Evolutionary conservation across 1,140 invertebrate genomes (phyloP).

Genomic region (Thaumetopoea pityocampa): DNA sequence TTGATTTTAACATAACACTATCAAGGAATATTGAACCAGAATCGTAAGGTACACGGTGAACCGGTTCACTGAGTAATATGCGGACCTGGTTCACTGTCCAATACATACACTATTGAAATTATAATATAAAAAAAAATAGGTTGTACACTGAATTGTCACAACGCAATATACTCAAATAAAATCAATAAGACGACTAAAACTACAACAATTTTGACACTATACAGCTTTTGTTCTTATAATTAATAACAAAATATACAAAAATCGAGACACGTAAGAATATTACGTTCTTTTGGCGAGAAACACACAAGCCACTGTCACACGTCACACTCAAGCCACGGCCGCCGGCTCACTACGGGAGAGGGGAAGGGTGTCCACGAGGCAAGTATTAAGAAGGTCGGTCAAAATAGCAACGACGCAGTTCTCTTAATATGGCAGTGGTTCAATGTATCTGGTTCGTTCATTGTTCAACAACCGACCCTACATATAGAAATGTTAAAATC

Average conservation of each 20-base stretch:
- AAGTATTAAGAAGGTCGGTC: conserved; percentile 6
- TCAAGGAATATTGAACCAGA: conserved; percentile 1
- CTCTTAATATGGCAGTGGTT: conserved; percentile 6
- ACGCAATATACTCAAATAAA: conserved; percentile 1
- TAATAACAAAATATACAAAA: conserved; percentile 3
- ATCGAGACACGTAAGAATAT: background rate
- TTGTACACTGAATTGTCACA: background rate
- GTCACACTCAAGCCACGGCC: background rate
- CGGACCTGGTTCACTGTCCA: background rate
- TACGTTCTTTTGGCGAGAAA: conserved; percentile 1
- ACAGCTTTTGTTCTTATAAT: background rate
- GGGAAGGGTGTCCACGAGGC: conserved; percentile 6
- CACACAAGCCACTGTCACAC: conserved; percentile 1
- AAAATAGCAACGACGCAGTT: conserved; percentile 4
- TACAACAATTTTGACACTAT: background rate
- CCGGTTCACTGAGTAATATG: background rate
- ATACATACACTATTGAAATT: no score
- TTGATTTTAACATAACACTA: conserved; percentile 9
- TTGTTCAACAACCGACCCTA: conserved; percentile 7
- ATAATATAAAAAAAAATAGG: conserved; percentile 4
- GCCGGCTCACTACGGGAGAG: conserved; percentile 3
- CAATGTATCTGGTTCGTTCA: conserved; percentile 6
- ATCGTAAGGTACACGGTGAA: background rate
- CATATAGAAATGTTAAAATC: no score
- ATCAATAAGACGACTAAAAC: background rate